Percentiles rank a stretch among this genome's conserved stretches.
Conservation (phyloP, 2,888 invertebrate genomes). For the Germaria angustata region DNA sequence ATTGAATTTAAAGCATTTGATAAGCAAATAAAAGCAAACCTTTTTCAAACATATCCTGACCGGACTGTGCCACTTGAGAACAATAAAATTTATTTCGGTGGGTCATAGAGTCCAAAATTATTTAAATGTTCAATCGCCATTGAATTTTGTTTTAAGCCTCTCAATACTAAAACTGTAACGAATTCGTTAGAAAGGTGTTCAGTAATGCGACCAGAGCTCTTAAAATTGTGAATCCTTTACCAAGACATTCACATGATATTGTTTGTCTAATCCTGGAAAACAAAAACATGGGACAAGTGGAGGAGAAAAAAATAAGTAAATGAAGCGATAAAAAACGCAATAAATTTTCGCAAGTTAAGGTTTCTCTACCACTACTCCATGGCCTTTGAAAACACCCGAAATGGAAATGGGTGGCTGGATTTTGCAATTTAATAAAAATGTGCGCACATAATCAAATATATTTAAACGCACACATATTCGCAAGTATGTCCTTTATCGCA, state of each 20-base stretch:
- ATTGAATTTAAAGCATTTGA: too few species aligned
- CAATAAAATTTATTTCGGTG: too few species aligned
- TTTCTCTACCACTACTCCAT: slow-evolving; percentile 20
- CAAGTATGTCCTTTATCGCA: neutral
- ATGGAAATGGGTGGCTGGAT: slow-evolving; percentile 52
- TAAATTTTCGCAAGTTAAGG: slow-evolving; percentile 69
- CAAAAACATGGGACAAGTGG: slow-evolving; percentile 44
- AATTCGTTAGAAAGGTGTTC: neutral
- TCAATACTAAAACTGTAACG: neutral
- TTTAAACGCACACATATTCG: slow-evolving; percentile 9
- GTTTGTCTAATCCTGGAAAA: slow-evolving; percentile 70
- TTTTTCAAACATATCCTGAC: too few species aligned
- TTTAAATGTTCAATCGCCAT: too few species aligned
- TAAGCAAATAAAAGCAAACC: too few species aligned
- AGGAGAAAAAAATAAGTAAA: slow-evolving; percentile 28
- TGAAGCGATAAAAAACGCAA: slow-evolving; percentile 69
- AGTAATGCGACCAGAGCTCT: neutral
- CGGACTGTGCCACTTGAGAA: too few species aligned
- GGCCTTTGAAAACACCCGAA: slow-evolving; percentile 28
- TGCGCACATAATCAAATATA: slow-evolving; percentile 63
- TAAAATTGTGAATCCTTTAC: neutral
- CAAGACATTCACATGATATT: slow-evolving; percentile 39
- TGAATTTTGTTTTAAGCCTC: too few species aligned
- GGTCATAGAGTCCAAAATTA: too few species aligned
- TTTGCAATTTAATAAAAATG: slow-evolving; percentile 77